Evolutionary conservation across 2,888 invertebrate genomes (phyloP).

Genomic region (Nemapogon koenigi): DNA sequence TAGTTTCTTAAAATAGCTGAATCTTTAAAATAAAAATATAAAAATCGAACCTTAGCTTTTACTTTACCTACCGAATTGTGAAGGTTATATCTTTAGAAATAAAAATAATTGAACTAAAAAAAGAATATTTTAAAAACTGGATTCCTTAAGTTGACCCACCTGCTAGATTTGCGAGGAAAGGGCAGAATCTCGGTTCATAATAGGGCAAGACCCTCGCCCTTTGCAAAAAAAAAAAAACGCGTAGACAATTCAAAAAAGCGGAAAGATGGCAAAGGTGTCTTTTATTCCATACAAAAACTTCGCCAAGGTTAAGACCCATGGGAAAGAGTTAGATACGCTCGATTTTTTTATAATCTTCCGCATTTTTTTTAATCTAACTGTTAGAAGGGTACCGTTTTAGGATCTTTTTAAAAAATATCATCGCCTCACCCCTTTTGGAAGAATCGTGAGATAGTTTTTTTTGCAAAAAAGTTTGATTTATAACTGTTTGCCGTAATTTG

Average conservation of each 20-base stretch:
- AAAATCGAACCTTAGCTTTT: too few species aligned
- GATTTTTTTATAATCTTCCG: slow-evolving; percentile 32
- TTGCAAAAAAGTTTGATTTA: slow-evolving; percentile 44
- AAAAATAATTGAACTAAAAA: too few species aligned
- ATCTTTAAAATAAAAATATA: too few species aligned
- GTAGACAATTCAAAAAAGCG: slow-evolving; percentile 40
- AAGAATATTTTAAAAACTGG: slow-evolving; percentile 1
- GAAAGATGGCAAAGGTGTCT: slow-evolving; percentile 64
- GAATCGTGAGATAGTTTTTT: slow-evolving; percentile 58
- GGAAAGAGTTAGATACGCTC: slow-evolving; percentile 49
- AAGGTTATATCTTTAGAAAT: too few species aligned
- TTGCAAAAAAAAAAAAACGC: slow-evolving; percentile 30
- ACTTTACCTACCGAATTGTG: too few species aligned
- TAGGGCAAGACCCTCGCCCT: slow-evolving; percentile 46
- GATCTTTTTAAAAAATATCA: slow-evolving; percentile 29
- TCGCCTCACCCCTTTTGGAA: slow-evolving; percentile 55
- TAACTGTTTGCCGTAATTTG: slow-evolving; percentile 63
- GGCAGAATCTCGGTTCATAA: neutral
- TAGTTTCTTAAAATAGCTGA: too few species aligned
- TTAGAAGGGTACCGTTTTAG: slow-evolving; percentile 41
- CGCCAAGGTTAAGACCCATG: slow-evolving; percentile 62
- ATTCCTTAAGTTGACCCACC: slow-evolving; percentile 5
- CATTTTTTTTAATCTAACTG: slow-evolving; percentile 41
- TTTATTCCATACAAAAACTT: slow-evolving; percentile 46
- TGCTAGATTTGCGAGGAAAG: slow-evolving; percentile 4